Conservation (phyloP, 2,113 vertebrate species). For the Microtus oregoni region DNA sequence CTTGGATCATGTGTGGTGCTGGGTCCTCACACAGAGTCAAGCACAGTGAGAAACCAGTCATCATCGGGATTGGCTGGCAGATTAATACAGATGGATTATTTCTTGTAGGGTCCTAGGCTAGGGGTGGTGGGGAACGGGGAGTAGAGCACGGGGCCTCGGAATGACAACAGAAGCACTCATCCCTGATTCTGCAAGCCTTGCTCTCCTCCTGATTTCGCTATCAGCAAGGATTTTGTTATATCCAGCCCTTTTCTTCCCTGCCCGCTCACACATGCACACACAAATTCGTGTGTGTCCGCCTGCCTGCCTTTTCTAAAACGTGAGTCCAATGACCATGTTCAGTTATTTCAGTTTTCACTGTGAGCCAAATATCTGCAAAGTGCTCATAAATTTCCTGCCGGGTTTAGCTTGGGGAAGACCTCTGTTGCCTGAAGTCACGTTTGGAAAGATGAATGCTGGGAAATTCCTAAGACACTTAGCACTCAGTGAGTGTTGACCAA, state of each 20-base stretch:
- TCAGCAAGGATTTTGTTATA: background rate
- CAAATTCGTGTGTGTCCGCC: background rate
- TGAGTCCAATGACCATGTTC: background rate
- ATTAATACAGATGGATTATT: background rate
- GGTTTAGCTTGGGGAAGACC: background rate
- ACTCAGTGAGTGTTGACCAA: background rate
- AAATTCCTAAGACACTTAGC: background rate
- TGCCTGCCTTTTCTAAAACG: background rate
- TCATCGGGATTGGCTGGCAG: background rate
- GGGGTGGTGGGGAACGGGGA: accelerated
- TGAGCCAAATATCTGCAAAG: background rate
- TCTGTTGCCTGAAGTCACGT: background rate
- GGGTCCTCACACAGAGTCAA: background rate
- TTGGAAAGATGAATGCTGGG: background rate
- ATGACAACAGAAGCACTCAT: accelerated
- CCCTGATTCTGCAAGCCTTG: background rate
- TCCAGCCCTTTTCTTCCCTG: background rate
- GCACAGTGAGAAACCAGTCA: background rate
- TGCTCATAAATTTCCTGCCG: background rate
- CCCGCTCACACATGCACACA: accelerated
- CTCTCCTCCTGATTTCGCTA: background rate
- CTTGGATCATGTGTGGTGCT: background rate
- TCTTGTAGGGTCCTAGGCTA: accelerated
- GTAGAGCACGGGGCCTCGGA: accelerated
- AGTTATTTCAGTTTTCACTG: background rate